Evolutionary conservation across 1,140 invertebrate species (phyloP).

Genomic region (Hyles euphorbiae): DNA sequence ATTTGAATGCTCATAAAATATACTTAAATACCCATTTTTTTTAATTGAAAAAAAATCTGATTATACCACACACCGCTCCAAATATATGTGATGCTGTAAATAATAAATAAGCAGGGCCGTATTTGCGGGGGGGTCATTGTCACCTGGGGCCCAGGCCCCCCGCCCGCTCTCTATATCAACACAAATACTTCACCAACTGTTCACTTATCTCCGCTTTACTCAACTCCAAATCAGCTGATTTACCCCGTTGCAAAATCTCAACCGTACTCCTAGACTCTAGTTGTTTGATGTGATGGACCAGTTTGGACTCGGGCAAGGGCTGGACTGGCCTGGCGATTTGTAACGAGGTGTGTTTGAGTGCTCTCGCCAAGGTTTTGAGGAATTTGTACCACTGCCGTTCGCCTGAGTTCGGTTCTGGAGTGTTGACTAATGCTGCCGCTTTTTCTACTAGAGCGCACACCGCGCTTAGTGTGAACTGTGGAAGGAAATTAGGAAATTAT

Average conservation of each 20-base stretch:
- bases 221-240: slow-evolving; percentile 49
- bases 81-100: too few relatives aligned
- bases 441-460: slow-evolving; percentile 52
- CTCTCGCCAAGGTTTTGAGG: slow-evolving; percentile 53
- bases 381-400: slow-evolving; percentile 66
- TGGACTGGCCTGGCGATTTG: slow-evolving; percentile 37
- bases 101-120: too few relatives aligned
- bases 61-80: too few relatives aligned
- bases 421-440: slow-evolving; percentile 47
- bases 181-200: slow-evolving; percentile 51
- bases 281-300: slow-evolving; percentile 46
- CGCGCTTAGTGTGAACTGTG: slow-evolving; percentile 53
- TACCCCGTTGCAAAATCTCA: slow-evolving; percentile 60
- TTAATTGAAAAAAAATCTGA: too few relatives aligned
- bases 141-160: slow-evolving; percentile 3
- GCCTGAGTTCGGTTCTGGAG: slow-evolving; percentile 53
- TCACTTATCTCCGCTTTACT: slow-evolving; percentile 46
- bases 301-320: slow-evolving; percentile 35
- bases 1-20: too few relatives aligned
- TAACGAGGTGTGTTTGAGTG: slow-evolving; percentile 45
- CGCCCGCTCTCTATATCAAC: slow-evolving; percentile 34
- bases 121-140: too few relatives aligned
- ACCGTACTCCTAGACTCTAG: slow-evolving; percentile 54
- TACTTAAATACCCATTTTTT: too few relatives aligned
- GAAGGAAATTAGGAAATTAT: slow-evolving; percentile 8